Base-by-base conservation (phyloP, 2,113 vertebrate genomes). In the Machaerirhynchus nigripectus region DNA sequence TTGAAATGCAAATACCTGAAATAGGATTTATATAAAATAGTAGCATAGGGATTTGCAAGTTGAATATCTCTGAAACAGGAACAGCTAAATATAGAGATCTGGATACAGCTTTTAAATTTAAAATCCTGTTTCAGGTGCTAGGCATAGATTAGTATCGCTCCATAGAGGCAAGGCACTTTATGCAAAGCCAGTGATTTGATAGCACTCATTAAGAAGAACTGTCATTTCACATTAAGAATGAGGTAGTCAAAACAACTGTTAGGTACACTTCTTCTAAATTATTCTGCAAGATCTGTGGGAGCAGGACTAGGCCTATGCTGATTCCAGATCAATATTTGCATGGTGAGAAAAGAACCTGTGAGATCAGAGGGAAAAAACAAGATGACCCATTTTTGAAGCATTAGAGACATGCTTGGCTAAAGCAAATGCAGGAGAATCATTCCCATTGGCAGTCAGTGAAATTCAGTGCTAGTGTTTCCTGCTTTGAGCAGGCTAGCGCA, bases 1-100 rank as follows among this genome's bases (percentile, higher is more conserved):
- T 47, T 91, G 70, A 86, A 93, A 94, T 33, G 68, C 63, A 92
- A 94, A 86, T 81, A 88, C 21, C 56, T 70, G 46, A 81, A 82
- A 82, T 6, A 69, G 44, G 60, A 37, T 81, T 95, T 84, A 57
- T 26, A 85, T 83, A 76, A 87, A 92, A 74, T 16, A 86, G 55
- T 70, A 74, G 59, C 39, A 39, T 9, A 31, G 8, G 27, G 33
- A 81, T 91, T 84, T 95, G 52, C 52, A 64, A 87, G 44, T 6
- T n/a, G 35, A 78, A n/a, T 52, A 60, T 16, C 64, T 77, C 44
- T 91, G 69, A 81, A 89, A 95, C 39, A 87, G 28, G 56, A 74
- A 27, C 9, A 64, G 40, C 37, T 96, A 94, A 94, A 78, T 84
- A 89, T 21, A 91, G 80, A 84, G 40, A 81, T 26, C 24, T 56